phyloP scores from a whole-genome alignment of 2,113 vertebrate species.

The Elaphurus davidianus region DNA sequence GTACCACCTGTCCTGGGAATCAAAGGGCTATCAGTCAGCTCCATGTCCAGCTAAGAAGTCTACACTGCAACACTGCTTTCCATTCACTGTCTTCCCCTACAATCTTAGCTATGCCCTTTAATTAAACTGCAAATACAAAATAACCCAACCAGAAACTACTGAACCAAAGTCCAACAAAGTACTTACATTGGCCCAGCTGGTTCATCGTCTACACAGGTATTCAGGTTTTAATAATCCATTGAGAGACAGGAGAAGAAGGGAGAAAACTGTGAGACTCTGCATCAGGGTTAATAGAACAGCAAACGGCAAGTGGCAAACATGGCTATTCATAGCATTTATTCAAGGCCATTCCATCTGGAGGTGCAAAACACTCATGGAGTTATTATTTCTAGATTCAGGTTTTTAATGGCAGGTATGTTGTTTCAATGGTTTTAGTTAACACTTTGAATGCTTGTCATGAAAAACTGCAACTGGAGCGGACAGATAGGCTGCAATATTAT shows the following conservation, averaged over 20 bases:
- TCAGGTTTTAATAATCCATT: slow-evolving; percentile 47
- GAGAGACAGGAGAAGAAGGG: slow-evolving; percentile 73
- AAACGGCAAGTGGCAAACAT: slow-evolving; percentile 67
- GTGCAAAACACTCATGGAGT: slow-evolving; percentile 85
- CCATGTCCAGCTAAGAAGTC: not conserved
- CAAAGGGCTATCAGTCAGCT: not conserved
- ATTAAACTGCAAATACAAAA: not conserved
- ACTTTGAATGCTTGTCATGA: slow-evolving; percentile 87
- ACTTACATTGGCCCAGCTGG: slow-evolving; percentile 98
- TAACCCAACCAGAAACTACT: not conserved
- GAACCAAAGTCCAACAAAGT: not conserved
- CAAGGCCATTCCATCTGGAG: slow-evolving; percentile 83
- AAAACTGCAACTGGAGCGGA: slow-evolving; percentile 91
- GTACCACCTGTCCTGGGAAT: not conserved
- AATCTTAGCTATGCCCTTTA: not conserved
- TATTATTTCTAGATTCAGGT: slow-evolving; percentile 76
- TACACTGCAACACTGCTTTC: not conserved
- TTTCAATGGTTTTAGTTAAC: slow-evolving; percentile 87
- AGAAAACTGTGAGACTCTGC: slow-evolving; percentile 67
- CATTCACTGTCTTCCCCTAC: not conserved
- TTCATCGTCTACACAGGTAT: slow-evolving; percentile 90
- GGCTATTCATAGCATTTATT: slow-evolving; percentile 76
- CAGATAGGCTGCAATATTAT: slow-evolving; percentile 83
- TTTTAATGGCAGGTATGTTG: slow-evolving; percentile 85
- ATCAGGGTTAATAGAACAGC: fast-evolving